Percentiles rank a stretch among this genome's conserved stretches.
These are phyloP conservation scores for Epinotia demarniana DNA, from an alignment of 2,888 invertebrate species.

Conservation along the genomic window DNA sequence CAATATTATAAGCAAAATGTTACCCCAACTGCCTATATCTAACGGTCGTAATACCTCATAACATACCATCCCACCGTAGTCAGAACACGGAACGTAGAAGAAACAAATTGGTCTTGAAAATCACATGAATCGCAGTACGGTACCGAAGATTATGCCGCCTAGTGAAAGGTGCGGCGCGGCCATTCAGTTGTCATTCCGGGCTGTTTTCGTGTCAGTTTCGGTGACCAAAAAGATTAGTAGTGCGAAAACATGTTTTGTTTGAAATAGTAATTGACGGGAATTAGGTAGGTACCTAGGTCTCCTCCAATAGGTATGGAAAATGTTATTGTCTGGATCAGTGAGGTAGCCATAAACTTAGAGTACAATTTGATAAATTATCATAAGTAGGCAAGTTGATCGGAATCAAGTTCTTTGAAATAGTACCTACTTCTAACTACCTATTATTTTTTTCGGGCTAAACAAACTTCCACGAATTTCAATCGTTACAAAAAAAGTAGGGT, in stretches of 20 bases:
- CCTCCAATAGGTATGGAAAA: background rate
- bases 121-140: constrained; percentile 69
- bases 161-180: constrained; percentile 57
- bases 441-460: no score
- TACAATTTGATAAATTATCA: no score
- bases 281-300: background rate
- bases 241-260: constrained; percentile 19
- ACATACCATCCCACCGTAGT: constrained; percentile 48
- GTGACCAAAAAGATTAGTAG: constrained; percentile 39
- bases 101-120: constrained; percentile 70
- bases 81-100: constrained; percentile 65
- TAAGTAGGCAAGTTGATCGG: no score
- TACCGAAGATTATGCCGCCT: constrained; percentile 73
- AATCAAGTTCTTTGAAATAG: no score
- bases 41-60: background rate
- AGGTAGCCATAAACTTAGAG: background rate
- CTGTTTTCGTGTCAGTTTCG: constrained; percentile 37
- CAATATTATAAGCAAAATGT: no score
- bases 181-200: constrained; percentile 61
- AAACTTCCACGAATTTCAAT: no score
- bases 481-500: no score
- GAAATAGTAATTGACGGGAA: background rate
- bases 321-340: background rate
- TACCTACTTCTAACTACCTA: no score
- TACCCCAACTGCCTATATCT: background rate